phyloP scores from a whole-genome alignment of 2,113 vertebrate genomes.

The Periophthalmus modestus region DNA sequence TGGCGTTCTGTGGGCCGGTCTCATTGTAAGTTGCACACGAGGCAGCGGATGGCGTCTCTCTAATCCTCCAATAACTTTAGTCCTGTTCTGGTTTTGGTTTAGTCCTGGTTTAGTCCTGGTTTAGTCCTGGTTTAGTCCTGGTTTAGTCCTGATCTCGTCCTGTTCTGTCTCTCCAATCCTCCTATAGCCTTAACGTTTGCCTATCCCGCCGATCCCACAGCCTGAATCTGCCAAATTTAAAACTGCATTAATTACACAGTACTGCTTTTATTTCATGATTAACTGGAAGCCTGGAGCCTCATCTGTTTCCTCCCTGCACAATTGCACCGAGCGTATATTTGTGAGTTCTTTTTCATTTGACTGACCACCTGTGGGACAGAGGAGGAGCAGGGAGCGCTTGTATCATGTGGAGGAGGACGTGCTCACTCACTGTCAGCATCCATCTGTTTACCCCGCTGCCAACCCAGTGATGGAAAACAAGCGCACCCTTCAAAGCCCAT shows the following conservation, averaged over 20 bases:
- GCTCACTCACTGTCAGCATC: conserved; percentile 57
- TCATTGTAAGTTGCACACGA: too few species aligned
- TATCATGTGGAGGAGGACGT: conserved; percentile 44
- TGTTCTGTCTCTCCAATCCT: too few species aligned
- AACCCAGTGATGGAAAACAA: conserved; percentile 59
- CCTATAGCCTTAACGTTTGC: too few species aligned
- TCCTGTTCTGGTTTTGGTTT: too few species aligned
- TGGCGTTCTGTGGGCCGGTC: too few species aligned
- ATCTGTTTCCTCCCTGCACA: background rate
- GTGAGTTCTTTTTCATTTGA: conserved; percentile 33
- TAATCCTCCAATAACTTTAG: too few species aligned
- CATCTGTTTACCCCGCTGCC: conserved; percentile 61
- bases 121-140: too few species aligned
- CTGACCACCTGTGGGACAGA: conserved; percentile 18
- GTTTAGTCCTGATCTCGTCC: too few species aligned
- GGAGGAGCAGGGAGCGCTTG: conserved; percentile 21
- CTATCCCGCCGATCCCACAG: background rate
- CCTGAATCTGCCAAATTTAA: too few species aligned
- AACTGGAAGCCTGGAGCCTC: background rate
- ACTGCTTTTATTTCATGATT: too few species aligned
- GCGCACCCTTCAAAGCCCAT: conserved; percentile 57
- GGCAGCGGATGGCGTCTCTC: too few species aligned
- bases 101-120: too few species aligned
- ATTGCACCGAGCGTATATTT: conserved; percentile 38
- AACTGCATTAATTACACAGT: background rate